These are phyloP conservation scores for Gryon sp. DNA, from an alignment of 1,140 invertebrate genomes.

Conservation along the genomic window DNA sequence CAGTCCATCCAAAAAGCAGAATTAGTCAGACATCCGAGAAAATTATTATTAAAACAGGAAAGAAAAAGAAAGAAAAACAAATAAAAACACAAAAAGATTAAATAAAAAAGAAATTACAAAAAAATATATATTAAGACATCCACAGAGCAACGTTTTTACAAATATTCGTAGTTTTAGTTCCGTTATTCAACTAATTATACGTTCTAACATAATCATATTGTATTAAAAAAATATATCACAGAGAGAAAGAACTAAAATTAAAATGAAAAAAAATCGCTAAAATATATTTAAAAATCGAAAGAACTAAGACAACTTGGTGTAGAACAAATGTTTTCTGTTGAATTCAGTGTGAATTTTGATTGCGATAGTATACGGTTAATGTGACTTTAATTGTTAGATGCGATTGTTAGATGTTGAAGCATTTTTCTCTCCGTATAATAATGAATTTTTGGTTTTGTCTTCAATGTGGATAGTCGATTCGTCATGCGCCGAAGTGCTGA, in stretches of 20 bases:
- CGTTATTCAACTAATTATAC: constrained; percentile 48
- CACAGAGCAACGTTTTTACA: constrained; percentile 55
- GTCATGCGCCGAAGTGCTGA: constrained; percentile 42
- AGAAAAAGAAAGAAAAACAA: constrained; percentile 31
- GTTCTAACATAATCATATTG: constrained; percentile 50
- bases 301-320: constrained; percentile 19
- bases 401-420: constrained; percentile 59
- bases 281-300: neutral
- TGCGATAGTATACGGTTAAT: constrained; percentile 50
- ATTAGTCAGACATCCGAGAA: constrained; percentile 51
- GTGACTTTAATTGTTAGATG: constrained; percentile 56
- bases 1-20: constrained; percentile 56
- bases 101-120: constrained; percentile 1
- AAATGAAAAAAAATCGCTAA: neutral
- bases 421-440: constrained; percentile 61
- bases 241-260: constrained; percentile 53
- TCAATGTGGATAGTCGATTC: constrained; percentile 45
- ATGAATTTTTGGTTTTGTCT: constrained; percentile 47
- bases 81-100: constrained; percentile 10
- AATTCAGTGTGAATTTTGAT: constrained; percentile 56
- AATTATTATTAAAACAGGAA: constrained; percentile 35
- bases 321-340: constrained; percentile 54
- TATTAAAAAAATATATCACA: constrained; percentile 37
- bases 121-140: constrained; percentile 52
- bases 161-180: constrained; percentile 58